Evolutionary conservation across 2,797 vertebrate species (phyloP).

Genomic region (Rhinatrema bivittatum): DNA sequence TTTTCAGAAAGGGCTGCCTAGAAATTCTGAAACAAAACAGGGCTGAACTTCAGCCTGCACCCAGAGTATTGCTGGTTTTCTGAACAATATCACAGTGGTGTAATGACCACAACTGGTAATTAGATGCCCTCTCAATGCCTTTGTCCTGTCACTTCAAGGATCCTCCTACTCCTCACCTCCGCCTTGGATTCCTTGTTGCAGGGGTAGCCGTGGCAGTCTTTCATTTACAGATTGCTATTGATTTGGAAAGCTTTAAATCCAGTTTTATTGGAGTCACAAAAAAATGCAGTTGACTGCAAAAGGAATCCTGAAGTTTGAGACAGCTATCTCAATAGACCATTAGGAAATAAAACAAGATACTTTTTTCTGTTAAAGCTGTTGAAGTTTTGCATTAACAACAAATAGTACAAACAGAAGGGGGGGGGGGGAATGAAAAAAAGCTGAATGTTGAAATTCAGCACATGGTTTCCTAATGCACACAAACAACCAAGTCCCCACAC

Average conservation of each 20-base stretch:
- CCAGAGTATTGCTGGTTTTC: neutral
- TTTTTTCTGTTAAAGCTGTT: no score
- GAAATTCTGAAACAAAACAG: neutral
- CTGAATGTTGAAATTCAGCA: no score
- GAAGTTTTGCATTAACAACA: no score
- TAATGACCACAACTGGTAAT: neutral
- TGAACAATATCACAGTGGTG: neutral
- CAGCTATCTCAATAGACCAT: neutral
- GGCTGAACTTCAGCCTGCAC: neutral
- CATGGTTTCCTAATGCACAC: no score
- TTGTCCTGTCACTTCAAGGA: neutral
- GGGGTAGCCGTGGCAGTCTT: fast-evolving
- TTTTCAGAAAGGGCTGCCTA: constrained; percentile 25
- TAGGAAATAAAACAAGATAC: no score
- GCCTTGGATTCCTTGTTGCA: neutral
- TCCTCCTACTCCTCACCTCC: neutral
- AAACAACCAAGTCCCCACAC: no score
- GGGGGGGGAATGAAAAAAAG: no score
- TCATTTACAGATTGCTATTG: neutral
- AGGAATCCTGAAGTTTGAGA: neutral
- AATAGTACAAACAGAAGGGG: no score
- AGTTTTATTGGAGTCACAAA: neutral
- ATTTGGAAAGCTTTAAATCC: neutral
- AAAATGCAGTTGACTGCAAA: neutral
- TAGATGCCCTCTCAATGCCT: neutral